Base-by-base conservation (phyloP, 2,113 vertebrate species). In the Oplegnathus fasciatus region DNA sequence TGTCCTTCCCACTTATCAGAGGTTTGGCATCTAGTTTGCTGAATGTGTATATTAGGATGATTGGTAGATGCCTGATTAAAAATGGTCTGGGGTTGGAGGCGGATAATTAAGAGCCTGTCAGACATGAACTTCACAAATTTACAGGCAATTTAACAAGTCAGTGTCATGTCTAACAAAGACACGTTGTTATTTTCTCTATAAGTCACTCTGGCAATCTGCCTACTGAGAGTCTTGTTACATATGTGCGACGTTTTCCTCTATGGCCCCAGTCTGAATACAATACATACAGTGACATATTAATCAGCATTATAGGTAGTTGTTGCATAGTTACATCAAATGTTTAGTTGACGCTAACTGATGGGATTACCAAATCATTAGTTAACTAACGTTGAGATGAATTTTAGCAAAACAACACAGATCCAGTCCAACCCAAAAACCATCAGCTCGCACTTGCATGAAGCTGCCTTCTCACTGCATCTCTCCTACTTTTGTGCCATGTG, bases 11-110 rank as follows among this genome's bases (percentile, higher is more conserved):
- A 20, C 4, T n/a, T 46, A 60, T 46, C 6, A 54, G 2, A 54
- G n/a, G 0, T 40, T 30, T 64, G 26, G 24, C 61, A 20, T 73
- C n/a, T 40, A 2, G 28, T 71, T 50, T 26, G 22, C 58, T 65
- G 15, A 74, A 20, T 37, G 75, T 40, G n/a, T 10, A 37, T 44
- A 34, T 46, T 3, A 18, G 10, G 17, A 42, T 30, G 55, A 69
- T 28, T 57, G 70, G 18, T 57, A 34, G 46, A 58, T 26, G 50
- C 48, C 58, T 66, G 18, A 80, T 67, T 64, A 40, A 65, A 78
- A 84, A n/a, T 22, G 71, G 28, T 24, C 22, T 46, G 9, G 18
- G 28, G 57, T 24, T 52, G 44, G 62, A 78, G 9, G 30, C 37
- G 37, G 48, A 69, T 42, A 79, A 65, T 75, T 42, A 34, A 50